phyloP scores from a whole-genome alignment of 2,888 invertebrate genomes.

The Drosophila glabriapex region DNA sequence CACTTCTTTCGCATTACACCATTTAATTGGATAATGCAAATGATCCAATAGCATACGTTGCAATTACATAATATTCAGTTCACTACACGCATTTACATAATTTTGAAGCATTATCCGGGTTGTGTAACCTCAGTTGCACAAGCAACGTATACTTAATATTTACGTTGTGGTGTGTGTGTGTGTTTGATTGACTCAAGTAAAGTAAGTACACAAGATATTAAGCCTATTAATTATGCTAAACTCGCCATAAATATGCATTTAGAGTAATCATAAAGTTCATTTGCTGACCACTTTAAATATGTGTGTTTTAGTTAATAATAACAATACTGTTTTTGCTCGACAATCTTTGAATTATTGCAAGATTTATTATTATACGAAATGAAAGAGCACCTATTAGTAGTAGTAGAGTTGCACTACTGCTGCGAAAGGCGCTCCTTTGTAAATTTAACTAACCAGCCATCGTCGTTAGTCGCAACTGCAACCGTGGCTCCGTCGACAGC shows the following conservation, averaged over 20 bases:
- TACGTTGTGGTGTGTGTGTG: constrained; percentile 4
- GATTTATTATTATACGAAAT: constrained; percentile 20
- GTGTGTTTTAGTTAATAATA: constrained; percentile 59
- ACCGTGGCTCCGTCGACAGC: constrained; percentile 25
- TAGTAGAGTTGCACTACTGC: constrained; percentile 4
- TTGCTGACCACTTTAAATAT: constrained; percentile 28
- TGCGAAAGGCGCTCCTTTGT: constrained; percentile 55
- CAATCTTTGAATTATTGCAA: constrained; percentile 74
- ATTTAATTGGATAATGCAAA: constrained; percentile 18
- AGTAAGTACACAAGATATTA: constrained; percentile 47
- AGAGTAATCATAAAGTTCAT: constrained; percentile 54
- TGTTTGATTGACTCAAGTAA: constrained; percentile 55
- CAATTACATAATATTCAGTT: constrained; percentile 8
- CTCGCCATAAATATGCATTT: constrained; percentile 49
- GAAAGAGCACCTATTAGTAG: neutral
- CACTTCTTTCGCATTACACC: neutral
- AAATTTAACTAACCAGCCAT: constrained; percentile 83
- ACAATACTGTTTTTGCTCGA: constrained; percentile 49
- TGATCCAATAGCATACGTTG: neutral
- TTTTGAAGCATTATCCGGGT: constrained; percentile 3
- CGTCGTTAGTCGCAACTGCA: constrained; percentile 28
- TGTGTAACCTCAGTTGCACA: constrained; percentile 32
- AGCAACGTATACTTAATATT: constrained; percentile 10
- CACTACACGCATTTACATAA: constrained; percentile 50
- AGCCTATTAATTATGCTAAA: constrained; percentile 59